Evolutionary conservation across 37 sponge, comb jelly and placozoan genomes (phyloP).

Genomic region (Ephydatia muelleri): DNA sequence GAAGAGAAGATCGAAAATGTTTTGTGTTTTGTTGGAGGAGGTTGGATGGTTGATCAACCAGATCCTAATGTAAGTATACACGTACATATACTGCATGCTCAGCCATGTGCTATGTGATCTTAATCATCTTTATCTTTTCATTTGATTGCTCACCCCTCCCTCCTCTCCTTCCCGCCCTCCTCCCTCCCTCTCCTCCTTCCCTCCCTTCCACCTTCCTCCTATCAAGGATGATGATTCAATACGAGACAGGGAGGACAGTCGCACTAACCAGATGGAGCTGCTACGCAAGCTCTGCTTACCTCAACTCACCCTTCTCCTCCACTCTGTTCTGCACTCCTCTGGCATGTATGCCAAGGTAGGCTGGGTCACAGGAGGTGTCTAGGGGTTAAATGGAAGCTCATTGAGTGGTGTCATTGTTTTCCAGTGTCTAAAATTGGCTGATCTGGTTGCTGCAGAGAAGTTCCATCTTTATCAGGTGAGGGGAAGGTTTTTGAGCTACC

Average conservation of each 20-base stretch:
- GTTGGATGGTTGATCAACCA: slow-evolving; percentile 80
- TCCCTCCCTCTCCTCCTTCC: not conserved
- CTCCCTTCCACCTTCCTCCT: not conserved
- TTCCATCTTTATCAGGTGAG: slow-evolving; percentile 72
- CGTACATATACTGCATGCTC: not conserved
- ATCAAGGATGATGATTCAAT: not conserved
- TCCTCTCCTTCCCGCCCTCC: not conserved
- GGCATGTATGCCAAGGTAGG: slow-evolving; percentile 58
- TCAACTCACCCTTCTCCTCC: slow-evolving; percentile 62
- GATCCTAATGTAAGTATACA: slow-evolving; percentile 9
- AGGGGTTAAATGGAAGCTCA: not conserved
- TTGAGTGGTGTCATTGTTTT: not conserved
- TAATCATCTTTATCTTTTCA: too few relatives aligned
- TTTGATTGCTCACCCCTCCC: too few relatives aligned
- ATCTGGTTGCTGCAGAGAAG: slow-evolving; percentile 74
- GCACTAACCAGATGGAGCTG: slow-evolving; percentile 43
- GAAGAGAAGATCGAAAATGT: slow-evolving; percentile 70
- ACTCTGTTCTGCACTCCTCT: slow-evolving; percentile 70
- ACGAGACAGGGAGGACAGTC: not conserved
- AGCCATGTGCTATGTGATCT: not conserved
- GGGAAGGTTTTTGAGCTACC: not conserved
- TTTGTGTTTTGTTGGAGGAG: slow-evolving; percentile 75
- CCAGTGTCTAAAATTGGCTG: slow-evolving; percentile 77
- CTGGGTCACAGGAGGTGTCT: not conserved
- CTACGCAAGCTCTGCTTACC: slow-evolving; percentile 78